Percentiles rank a stretch among this genome's conserved stretches.
phyloP scores from a whole-genome alignment of 2,797 vertebrate species.

The Pitangus sulphuratus region DNA sequence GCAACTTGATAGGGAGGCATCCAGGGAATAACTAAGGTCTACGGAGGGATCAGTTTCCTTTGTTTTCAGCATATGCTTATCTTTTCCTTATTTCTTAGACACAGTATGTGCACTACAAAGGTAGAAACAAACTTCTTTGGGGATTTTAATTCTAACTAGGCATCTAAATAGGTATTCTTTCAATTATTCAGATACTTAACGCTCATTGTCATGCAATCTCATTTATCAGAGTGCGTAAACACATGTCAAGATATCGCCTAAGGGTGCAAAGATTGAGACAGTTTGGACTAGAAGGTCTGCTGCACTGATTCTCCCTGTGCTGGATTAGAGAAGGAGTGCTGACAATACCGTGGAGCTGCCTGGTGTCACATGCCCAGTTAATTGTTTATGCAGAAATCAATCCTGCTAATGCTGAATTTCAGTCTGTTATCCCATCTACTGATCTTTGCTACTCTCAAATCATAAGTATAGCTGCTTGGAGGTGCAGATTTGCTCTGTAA shows the following conservation, averaged over 20 bases:
- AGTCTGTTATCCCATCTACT: not conserved
- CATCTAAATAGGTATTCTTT: not conserved
- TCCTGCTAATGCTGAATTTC: not conserved
- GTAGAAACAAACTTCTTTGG: not conserved
- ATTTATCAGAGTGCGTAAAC: not conserved
- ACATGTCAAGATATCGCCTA: not conserved
- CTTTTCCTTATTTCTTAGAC: not conserved
- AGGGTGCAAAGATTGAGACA: not conserved
- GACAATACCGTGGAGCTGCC: not conserved
- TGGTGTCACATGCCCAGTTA: not conserved
- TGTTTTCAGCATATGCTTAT: not conserved
- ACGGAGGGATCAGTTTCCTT: not conserved
- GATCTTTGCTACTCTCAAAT: not conserved
- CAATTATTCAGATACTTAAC: not conserved
- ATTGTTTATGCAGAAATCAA: not conserved
- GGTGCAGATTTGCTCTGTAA: not conserved
- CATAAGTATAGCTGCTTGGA: not conserved
- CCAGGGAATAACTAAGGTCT: not conserved
- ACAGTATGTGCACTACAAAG: not conserved
- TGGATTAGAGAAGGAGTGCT: not conserved
- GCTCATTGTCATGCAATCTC: not conserved
- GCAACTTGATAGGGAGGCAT: not conserved
- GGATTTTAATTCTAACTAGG: not conserved
- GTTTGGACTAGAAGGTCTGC: not conserved
- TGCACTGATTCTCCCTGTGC: not conserved